Evolutionary conservation across 1,140 invertebrate species (phyloP), one percentile per base, ranked within the genome.

Genomic region (Drosophila lowei): DNA sequence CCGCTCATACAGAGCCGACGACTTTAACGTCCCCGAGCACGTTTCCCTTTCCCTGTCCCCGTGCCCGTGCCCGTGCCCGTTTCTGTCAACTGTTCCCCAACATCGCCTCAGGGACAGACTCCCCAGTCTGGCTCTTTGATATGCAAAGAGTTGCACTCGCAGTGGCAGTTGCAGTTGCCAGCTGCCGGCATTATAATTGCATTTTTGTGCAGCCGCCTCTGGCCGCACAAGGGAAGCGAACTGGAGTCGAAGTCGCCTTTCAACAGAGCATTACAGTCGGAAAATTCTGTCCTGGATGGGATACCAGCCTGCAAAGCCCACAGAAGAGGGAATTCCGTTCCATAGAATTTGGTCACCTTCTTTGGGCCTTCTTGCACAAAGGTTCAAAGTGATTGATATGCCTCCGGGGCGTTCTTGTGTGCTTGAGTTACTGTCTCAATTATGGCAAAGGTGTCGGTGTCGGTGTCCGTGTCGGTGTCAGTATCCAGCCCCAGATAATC

Each of bases 171-270:
- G 11, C 34, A 15, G n/a, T 8, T 50, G 46, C 60, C 16, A 50
- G 41, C 47, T 64, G 47, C 41, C 8, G 46, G 46, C 53, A 70
- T 52, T 70, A 74, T 70, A 83, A 81, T 81, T 81, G 79, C 79
- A 75, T 83, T 83, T 83, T 73, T 83, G 74, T 64, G 54, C 70
- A 46, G 38, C 38, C 25, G 50, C 58, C 57, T 47, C 25, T 38
- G 53, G 52, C 25, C 7, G 28, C 16, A 60, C 23, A n/a, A 5
- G 5, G 0, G 50, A 61, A 8, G 43, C 38, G 25, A 21, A 57
- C 34, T 53, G 4, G 42, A 11, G 9, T 25, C 28, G 13, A 21
- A 58, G 55, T 64, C 61, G 42, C 28, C 18, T 63, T 9, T 43
- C 64, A 68, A 58, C 38, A 15, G 62, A 9, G 18, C 18, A 18